phyloP scores from a whole-genome alignment of 2,113 vertebrate species.

The Tricholaema leucomelas region DNA sequence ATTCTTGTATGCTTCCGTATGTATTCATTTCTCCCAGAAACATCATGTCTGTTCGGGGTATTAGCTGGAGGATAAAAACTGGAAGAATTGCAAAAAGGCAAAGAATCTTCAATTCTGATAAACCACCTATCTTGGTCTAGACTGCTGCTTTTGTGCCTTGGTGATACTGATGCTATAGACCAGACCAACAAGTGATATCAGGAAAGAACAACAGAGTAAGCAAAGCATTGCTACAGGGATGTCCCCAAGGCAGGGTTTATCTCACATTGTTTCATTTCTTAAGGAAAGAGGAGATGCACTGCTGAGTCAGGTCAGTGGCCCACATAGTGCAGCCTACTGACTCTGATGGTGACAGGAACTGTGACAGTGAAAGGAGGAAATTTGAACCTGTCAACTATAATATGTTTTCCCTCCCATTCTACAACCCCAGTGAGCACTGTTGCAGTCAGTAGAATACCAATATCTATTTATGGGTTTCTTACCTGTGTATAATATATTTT shows the following conservation, averaged over 20 bases:
- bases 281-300: not conserved
- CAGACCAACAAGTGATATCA: not conserved
- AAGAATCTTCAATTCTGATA: not conserved
- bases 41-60: not conserved
- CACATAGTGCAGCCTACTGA: not conserved
- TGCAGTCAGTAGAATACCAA: not conserved
- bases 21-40: not conserved
- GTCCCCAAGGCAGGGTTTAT: not conserved
- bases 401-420: not conserved
- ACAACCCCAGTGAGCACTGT: not conserved
- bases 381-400: rapidly evolving
- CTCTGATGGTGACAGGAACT: not conserved
- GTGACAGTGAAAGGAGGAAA: not conserved
- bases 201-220: not conserved
- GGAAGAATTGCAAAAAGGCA: not conserved
- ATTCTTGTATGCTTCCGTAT: not conserved
- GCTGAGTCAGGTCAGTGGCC: not conserved
- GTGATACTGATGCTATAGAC: not conserved
- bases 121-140: not conserved
- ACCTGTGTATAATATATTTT: not conserved
- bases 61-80: not conserved
- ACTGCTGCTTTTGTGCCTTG: not conserved
- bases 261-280: not conserved
- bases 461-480: not conserved
- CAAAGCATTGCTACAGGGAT: not conserved